Evolutionary conservation across 2,888 invertebrate genomes (phyloP).

Genomic region (Temnothorax unifasciatus): DNA sequence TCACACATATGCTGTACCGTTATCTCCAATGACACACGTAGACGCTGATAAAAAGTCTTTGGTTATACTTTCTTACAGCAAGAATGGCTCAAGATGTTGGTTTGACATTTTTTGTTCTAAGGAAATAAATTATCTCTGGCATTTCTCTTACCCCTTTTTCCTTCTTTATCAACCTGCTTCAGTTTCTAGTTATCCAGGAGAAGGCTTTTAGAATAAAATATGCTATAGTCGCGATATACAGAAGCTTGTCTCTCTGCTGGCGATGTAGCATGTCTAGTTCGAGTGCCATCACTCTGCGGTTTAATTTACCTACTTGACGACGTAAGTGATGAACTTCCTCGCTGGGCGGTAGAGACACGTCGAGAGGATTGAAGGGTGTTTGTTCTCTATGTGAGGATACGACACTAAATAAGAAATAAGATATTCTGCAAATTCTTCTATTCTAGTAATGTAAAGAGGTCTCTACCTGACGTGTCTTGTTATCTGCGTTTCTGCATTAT

Average conservation of each 20-base stretch:
- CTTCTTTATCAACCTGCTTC: slow-evolving; percentile 65
- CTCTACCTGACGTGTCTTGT: slow-evolving; percentile 81
- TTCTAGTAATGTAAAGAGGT: not conserved
- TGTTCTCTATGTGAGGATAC: slow-evolving; percentile 88
- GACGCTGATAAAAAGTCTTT: slow-evolving; percentile 69
- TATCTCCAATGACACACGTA: not conserved
- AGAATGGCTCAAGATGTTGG: slow-evolving; percentile 62
- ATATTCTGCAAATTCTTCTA: not conserved
- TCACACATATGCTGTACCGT: not conserved
- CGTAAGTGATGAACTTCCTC: slow-evolving; percentile 95
- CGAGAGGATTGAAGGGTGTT: slow-evolving; percentile 87
- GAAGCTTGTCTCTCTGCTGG: slow-evolving; percentile 94
- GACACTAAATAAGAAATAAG: not conserved
- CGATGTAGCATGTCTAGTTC: slow-evolving; percentile 95
- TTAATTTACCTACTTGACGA: slow-evolving; percentile 94
- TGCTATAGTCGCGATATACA: slow-evolving; percentile 94
- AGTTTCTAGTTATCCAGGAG: slow-evolving; percentile 92
- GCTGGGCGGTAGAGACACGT: slow-evolving; percentile 86
- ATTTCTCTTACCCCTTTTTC: not conserved
- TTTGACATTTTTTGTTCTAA: slow-evolving; percentile 64
- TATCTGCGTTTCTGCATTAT: slow-evolving; percentile 80
- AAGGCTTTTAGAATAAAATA: slow-evolving; percentile 95
- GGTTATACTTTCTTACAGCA: slow-evolving; percentile 70
- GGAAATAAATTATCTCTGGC: slow-evolving; percentile 41
- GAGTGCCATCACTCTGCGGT: slow-evolving; percentile 94